Percentiles rank a stretch among this genome's conserved stretches.
Conservation (phyloP, 2,113 vertebrate species). For the Corythoichthys intestinalis region DNA sequence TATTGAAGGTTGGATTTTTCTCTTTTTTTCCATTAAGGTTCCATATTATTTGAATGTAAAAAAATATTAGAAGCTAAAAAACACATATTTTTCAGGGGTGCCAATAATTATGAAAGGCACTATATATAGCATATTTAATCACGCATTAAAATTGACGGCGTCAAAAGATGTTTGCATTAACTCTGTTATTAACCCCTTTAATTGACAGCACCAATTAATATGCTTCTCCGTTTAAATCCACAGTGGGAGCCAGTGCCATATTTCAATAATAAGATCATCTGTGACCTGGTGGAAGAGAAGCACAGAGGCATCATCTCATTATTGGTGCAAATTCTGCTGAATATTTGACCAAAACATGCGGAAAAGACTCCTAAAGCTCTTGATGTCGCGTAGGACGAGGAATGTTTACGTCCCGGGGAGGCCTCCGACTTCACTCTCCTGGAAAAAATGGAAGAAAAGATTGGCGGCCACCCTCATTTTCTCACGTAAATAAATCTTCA, state of each 20-base stretch:
- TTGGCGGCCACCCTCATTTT: slow-evolving; percentile 89
- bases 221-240: background rate
- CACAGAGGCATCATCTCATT: slow-evolving; percentile 93
- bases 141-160: too few species aligned
- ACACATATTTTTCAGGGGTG: too few species aligned
- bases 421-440: slow-evolving; percentile 91
- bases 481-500: slow-evolving; percentile 82
- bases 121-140: too few species aligned
- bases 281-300: slow-evolving; percentile 91
- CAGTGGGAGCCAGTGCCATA: slow-evolving; percentile 96
- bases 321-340: slow-evolving; percentile 73
- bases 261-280: slow-evolving; percentile 98
- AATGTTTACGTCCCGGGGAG: slow-evolving; percentile 90
- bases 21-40: too few species aligned
- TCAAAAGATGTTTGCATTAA: too few species aligned
- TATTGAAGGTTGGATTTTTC: too few species aligned
- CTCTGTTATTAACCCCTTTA: too few species aligned
- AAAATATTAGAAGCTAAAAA: too few species aligned
- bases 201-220: too few species aligned
- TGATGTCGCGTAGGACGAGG: slow-evolving; percentile 80
- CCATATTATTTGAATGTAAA: too few species aligned
- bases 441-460: slow-evolving; percentile 91
- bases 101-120: too few species aligned
- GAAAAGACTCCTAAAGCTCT: background rate
- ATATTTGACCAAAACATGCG: background rate